These are phyloP conservation scores for Agriopis aurantiaria DNA, from an alignment of 2,888 invertebrate genomes.

Conservation along the genomic window DNA sequence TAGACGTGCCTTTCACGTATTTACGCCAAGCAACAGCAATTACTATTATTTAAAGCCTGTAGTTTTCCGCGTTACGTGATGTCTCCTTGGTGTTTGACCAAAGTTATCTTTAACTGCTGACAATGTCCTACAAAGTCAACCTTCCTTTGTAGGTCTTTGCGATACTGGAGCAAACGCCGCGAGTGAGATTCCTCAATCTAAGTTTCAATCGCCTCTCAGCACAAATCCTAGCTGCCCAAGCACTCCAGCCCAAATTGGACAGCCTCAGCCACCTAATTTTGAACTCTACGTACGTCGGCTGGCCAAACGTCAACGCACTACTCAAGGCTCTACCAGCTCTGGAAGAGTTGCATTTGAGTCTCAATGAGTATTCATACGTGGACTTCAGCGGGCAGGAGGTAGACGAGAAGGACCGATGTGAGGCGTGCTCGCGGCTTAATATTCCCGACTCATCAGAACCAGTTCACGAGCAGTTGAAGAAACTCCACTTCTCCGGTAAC, in stretches of 20 bases:
- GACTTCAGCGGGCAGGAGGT: slow-evolving; percentile 86
- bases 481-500: slow-evolving; percentile 95
- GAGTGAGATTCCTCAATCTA: slow-evolving; percentile 95
- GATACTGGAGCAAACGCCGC: slow-evolving; percentile 95
- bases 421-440: slow-evolving; percentile 74
- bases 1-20: slow-evolving; percentile 50
- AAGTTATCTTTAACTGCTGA: slow-evolving; percentile 10
- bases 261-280: slow-evolving; percentile 92
- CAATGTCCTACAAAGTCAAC: slow-evolving; percentile 11
- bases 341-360: slow-evolving; percentile 96
- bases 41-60: slow-evolving; percentile 46
- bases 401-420: slow-evolving; percentile 73
- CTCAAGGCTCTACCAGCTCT: slow-evolving; percentile 92
- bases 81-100: slow-evolving; percentile 41
- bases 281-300: slow-evolving; percentile 95
- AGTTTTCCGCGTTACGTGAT: slow-evolving; percentile 50
- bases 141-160: slow-evolving; percentile 89
- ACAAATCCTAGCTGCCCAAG: slow-evolving; percentile 87
- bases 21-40: slow-evolving; percentile 54
- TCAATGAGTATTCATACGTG: slow-evolving; percentile 94
- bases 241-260: slow-evolving; percentile 82
- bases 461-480: slow-evolving; percentile 90
- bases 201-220: slow-evolving; percentile 95
- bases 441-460: slow-evolving; percentile 68
- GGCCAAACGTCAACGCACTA: slow-evolving; percentile 93